A percentile compares a stretch with the other conserved stretches of the same genome.
Evolutionary conservation across 2,888 invertebrate species (phyloP).

Genomic region (Drosophila lutescens): DNA sequence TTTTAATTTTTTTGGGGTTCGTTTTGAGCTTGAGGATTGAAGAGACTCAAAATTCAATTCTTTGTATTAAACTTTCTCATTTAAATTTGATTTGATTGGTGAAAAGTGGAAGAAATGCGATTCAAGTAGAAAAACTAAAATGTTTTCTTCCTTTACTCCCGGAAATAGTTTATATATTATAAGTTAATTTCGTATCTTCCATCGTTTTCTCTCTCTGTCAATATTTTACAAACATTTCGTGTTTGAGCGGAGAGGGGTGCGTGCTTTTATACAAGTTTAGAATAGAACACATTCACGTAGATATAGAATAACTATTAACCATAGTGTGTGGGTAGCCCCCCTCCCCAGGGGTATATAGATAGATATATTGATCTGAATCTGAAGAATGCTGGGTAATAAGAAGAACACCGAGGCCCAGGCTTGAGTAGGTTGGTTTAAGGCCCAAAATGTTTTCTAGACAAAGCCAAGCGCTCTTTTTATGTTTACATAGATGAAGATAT

Average conservation of each 20-base stretch:
- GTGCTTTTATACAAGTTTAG: slow-evolving; percentile 47
- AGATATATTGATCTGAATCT: slow-evolving; percentile 38
- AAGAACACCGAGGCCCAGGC: slow-evolving; percentile 33
- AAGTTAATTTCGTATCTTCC: slow-evolving; percentile 24
- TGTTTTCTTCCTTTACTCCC: slow-evolving; percentile 29
- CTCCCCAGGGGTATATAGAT: slow-evolving; percentile 27
- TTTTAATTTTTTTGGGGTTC: slow-evolving; percentile 6
- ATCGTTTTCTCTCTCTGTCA: slow-evolving; percentile 5
- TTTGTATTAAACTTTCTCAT: slow-evolving; percentile 14
- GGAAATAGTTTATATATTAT: slow-evolving; percentile 19
- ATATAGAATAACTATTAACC: slow-evolving; percentile 22
- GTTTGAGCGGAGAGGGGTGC: slow-evolving; percentile 31
- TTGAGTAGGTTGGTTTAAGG: slow-evolving; percentile 35
- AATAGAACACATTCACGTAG: slow-evolving; percentile 53
- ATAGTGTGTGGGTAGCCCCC: slow-evolving; percentile 19
- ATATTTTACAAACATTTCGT: slow-evolving; percentile 47
- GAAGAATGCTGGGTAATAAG: slow-evolving; percentile 37
- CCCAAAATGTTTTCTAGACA: slow-evolving; percentile 28
- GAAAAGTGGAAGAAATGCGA: slow-evolving; percentile 81
- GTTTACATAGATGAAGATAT: slow-evolving; percentile 23
- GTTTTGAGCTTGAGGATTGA: slow-evolving; percentile 44
- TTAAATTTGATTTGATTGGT: slow-evolving; percentile 33
- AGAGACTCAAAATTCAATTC: slow-evolving; percentile 36
- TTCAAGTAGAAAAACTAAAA: slow-evolving; percentile 69
- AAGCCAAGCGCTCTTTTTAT: slow-evolving; percentile 34